These are phyloP conservation scores for Ptyas mucosa DNA, from an alignment of 2,113 vertebrate genomes.

Conservation along the genomic window DNA sequence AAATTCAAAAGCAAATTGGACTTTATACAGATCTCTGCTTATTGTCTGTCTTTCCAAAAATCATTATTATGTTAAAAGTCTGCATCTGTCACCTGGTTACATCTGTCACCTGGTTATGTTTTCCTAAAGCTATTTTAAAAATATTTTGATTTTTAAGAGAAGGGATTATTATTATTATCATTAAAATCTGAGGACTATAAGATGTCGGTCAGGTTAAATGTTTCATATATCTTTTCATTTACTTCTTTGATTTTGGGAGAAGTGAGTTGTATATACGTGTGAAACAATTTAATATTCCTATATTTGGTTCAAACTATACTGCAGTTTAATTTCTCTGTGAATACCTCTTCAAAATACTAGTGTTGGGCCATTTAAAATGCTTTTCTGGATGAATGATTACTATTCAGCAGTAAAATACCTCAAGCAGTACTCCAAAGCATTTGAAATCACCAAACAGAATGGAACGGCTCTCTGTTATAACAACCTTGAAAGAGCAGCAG, in stretches of 20 bases:
- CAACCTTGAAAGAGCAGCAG: not conserved
- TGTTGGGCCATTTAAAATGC: not conserved
- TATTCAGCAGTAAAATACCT: not conserved
- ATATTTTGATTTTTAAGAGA: not conserved
- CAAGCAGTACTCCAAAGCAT: not conserved
- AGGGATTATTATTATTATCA: not conserved
- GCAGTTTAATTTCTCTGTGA: not conserved
- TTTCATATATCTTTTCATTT: not conserved
- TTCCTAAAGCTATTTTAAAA: constrained; percentile 10
- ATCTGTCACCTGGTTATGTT: not conserved
- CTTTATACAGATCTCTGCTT: not conserved
- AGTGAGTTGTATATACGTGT: not conserved
- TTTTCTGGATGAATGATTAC: constrained; percentile 1
- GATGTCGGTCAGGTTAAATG: not conserved
- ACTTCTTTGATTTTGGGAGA: not conserved
- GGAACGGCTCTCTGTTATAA: not conserved
- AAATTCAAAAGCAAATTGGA: not conserved
- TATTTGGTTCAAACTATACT: not conserved
- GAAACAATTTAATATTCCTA: not conserved
- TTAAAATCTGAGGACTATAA: not conserved
- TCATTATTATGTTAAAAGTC: constrained; percentile 13
- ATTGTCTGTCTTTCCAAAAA: not conserved
- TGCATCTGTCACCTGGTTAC: constrained; percentile 9
- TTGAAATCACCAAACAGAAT: not conserved
- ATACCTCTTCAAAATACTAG: not conserved